Base-by-base conservation (phyloP, 2,113 vertebrate species). In the Galbula dea region DNA sequence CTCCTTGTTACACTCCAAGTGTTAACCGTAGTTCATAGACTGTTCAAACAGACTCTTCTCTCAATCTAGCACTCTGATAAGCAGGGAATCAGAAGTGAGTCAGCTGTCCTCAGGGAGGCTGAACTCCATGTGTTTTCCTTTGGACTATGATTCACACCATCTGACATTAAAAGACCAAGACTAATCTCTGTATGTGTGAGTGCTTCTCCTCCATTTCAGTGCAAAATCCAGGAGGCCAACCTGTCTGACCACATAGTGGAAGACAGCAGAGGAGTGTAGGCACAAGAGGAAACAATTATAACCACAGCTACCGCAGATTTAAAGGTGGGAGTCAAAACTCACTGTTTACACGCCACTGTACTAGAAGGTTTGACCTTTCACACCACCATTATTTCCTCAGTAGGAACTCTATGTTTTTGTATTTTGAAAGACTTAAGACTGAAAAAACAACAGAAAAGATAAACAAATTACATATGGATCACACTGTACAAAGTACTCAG, bases 141-240 rank as follows among this genome's bases (percentile, higher is more conserved):
- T 62, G 46, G 62, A 58, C 51, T 63, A 75, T 94, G 90, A 96
- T 95, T 95, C 96, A 94, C 62, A 83, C 68, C 43, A 66, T 88
- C 66, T 95, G 89, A 87, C 91, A 94, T 95, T 93, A 89, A 96
- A 91, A 89, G 82, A 87, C 58, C 0, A 20, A 94, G 54, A 95
- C 87, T 72, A 55, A n/a, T 77, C 49, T 91, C 84, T 89, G 75
- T 55, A 75, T 49, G 27, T 83, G 32, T 54, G 71, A 94, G 45
- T 61, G 67, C 4, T 3, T 52, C 82, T 80, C n/a, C 73, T 85
- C 66, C 66, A 80, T 93, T 96, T 91, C 78, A 83, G 75, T 10
- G 7, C 51, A 61, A 83, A 87, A 89, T 82, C 37, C 26, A 29
- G 26, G 34, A 74, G 49, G 32, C 41, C 65, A 67, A 66, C 59